Percentiles rank a stretch among this genome's conserved stretches.
Conservation (phyloP, 2,888 invertebrate species). For the Scaptomyza cyrtandrae region DNA sequence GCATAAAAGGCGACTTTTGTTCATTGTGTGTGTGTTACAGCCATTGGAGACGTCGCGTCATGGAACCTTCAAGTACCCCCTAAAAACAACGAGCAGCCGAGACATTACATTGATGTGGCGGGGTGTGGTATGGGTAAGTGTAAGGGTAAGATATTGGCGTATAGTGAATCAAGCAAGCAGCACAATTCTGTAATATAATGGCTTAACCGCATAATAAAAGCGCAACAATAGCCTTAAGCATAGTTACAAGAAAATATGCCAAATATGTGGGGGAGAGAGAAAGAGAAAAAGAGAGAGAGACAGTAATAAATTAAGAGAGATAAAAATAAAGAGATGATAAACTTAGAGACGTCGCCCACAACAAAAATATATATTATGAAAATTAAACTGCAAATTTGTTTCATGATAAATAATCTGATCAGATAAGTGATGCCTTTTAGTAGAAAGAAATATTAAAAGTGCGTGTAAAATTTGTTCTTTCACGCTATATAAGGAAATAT, state of each 20-base stretch:
- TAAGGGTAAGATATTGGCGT: no score
- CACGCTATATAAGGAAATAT: no score
- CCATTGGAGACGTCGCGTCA: slow-evolving; percentile 61
- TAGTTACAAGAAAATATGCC: slow-evolving; percentile 50
- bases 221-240: slow-evolving; percentile 67
- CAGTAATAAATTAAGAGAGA: no score
- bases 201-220: slow-evolving; percentile 69
- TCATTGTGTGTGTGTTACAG: slow-evolving; percentile 47
- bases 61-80: slow-evolving; percentile 68
- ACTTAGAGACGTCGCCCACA: no score
- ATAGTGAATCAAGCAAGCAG: slow-evolving; percentile 2
- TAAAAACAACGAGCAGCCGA: slow-evolving; percentile 16
- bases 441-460: no score
- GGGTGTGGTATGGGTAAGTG: neutral
- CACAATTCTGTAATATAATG: slow-evolving; percentile 33
- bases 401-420: no score
- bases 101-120: neutral
- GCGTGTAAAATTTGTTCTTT: no score
- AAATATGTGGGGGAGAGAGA: slow-evolving; percentile 15
- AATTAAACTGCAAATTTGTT: no score
- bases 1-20: slow-evolving; percentile 58
- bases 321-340: neutral
- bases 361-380: no score
- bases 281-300: neutral
- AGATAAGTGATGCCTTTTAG: no score